Conservation (phyloP, 2,797 vertebrate species). For the Etheostoma nigrum region DNA sequence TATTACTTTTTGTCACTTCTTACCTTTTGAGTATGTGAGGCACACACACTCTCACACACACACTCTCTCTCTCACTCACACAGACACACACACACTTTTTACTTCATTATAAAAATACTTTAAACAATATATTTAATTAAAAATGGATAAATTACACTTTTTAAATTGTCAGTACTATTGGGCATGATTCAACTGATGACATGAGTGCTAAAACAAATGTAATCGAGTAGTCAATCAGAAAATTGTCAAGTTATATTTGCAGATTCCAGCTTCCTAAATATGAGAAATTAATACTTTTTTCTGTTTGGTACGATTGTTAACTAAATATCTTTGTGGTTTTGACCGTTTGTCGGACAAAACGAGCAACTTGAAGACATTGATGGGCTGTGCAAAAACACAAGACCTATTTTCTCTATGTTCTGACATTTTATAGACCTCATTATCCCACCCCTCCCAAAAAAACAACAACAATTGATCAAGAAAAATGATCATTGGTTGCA, state of each 20-base stretch:
- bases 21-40: slow-evolving; percentile 10
- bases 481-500: background rate
- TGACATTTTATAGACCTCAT: no score
- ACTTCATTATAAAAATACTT: background rate
- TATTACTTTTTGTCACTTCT: slow-evolving; percentile 45
- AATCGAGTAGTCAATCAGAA: no score
- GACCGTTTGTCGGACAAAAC: background rate
- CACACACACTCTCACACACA: background rate
- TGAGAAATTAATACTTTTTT: background rate
- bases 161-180: background rate
- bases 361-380: background rate
- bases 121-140: background rate
- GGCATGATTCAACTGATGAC: background rate
- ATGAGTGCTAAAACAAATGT: background rate
- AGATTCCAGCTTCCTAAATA: background rate
- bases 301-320: background rate
- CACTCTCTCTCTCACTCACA: background rate
- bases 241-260: background rate
- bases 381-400: background rate
- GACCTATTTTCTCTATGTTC: no score
- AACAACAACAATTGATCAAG: background rate
- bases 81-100: slow-evolving; percentile 2
- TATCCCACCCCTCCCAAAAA: background rate
- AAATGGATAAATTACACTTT: background rate
- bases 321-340: background rate